Percentiles rank a stretch among this genome's conserved stretches.
Evolutionary conservation across 2,888 invertebrate species (phyloP).

Genomic region (Amiota mariae): DNA sequence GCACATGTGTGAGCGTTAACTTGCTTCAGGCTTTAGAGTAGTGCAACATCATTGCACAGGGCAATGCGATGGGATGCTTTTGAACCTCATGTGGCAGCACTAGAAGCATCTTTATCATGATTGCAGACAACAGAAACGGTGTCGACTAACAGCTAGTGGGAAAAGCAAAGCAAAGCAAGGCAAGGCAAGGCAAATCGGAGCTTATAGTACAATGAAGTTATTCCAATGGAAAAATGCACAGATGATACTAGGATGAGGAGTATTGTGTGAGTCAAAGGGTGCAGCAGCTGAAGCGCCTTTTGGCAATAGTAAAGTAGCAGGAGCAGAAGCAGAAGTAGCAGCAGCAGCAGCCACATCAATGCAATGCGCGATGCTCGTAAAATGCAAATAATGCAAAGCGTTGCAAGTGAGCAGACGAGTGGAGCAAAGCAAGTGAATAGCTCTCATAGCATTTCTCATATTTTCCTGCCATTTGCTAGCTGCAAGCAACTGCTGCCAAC

Average conservation of each 20-base stretch:
- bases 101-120: constrained; percentile 48
- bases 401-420: constrained; percentile 29
- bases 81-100: constrained; percentile 29
- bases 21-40: not conserved
- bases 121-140: constrained; percentile 49
- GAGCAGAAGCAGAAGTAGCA: constrained; percentile 16
- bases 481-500: constrained; percentile 36
- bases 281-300: constrained; percentile 20
- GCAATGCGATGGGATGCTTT: not conserved
- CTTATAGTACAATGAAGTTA: constrained; percentile 61
- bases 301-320: no score
- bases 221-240: constrained; percentile 66
- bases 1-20: not conserved
- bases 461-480: constrained; percentile 46
- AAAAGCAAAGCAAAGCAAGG: no score
- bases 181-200: constrained; percentile 30
- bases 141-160: not conserved
- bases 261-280: not conserved
- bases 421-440: constrained; percentile 33
- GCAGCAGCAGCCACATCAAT: constrained; percentile 4
- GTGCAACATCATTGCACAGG: not conserved
- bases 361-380: constrained; percentile 50
- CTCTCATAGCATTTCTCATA: constrained; percentile 59
- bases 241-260: not conserved
- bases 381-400: constrained; percentile 62